Evolutionary conservation across 2,797 vertebrate genomes (phyloP).

Genomic region (Sebastes kiyomatsui): DNA sequence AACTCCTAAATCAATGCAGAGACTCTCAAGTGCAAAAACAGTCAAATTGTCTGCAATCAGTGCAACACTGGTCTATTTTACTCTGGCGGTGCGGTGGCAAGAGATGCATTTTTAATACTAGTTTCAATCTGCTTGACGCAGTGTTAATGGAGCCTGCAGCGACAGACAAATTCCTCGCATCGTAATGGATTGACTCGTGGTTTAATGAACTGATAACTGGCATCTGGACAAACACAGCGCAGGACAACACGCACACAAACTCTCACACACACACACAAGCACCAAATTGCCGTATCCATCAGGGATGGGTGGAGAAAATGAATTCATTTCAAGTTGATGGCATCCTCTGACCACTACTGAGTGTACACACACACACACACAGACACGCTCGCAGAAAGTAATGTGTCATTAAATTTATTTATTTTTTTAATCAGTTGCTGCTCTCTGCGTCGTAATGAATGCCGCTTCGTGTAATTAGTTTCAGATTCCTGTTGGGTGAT

Average conservation of each 20-base stretch:
- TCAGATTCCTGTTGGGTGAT: constrained; percentile 34
- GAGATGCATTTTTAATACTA: constrained; percentile 69
- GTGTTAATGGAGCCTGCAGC: constrained; percentile 68
- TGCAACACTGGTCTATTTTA: constrained; percentile 12
- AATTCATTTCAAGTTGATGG: constrained; percentile 43
- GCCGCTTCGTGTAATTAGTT: constrained; percentile 54
- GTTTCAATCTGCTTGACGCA: constrained; percentile 61
- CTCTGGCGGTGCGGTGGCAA: constrained; percentile 4
- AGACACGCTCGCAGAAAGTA: not conserved
- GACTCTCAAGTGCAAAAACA: constrained; percentile 7
- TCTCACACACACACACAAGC: not conserved
- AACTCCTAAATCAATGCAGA: constrained; percentile 8
- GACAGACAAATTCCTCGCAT: constrained; percentile 59
- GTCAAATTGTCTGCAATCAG: constrained; percentile 26
- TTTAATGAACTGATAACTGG: constrained; percentile 75
- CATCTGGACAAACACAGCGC: constrained; percentile 58
- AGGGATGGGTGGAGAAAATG: constrained; percentile 37
- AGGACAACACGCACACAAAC: not conserved
- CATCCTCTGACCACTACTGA: constrained; percentile 28
- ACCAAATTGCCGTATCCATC: constrained; percentile 38
- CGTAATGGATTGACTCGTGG: constrained; percentile 62
- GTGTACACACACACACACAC: not conserved
- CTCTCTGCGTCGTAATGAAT: constrained; percentile 47
- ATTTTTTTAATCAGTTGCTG: constrained; percentile 41
- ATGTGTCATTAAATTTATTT: constrained; percentile 34